Base-by-base conservation (phyloP, 35 echinoderm and acorn worm species). In the Chiridota heheva region DNA sequence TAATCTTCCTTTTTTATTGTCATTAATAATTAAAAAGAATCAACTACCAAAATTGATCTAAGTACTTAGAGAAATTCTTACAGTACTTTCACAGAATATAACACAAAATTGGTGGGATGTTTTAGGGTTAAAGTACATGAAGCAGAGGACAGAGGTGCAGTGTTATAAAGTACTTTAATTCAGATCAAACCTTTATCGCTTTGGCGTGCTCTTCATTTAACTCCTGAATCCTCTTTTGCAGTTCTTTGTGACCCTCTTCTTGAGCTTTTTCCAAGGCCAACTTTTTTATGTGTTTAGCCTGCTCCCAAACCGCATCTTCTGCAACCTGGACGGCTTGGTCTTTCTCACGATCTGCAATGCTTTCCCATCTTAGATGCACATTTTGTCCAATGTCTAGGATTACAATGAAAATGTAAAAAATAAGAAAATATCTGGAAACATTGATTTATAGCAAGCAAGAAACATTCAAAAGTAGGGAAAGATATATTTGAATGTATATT, bases 261-360 rank as follows among this genome's bases (percentile, higher is more conserved):
- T 63, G 39, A 28, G 77, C 81, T 71, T 91, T 96, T 17, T 96
- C 88, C 17, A 96, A 36, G 0, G 88, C 93, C 42, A 83, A 43
- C 43, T 86, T 80, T 61, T 87, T 96, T 27, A 90, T 58, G 48
- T 86, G 89, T 40, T 87, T 78, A 45, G 88, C 93, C 48, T 96
- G 82, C 58, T 83, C 40, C 93, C 87, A 96, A 2, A 96, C 93
- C 29, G 85, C 79, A 30, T 87, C 68, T 68, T 96, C 77, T 3
- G 93, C 86, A 24, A 80, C 84, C 62, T 32, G 22, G 18, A 96
- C 77, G 20, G 92, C 87, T 48, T 42, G 17, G 1, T 81, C 78
- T 36, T 67, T 96, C 28, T 96, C 87, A 30, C 77, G 35, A 3
- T 86, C 69, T 24, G 82, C 70, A 31, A 74, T 39, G 33, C 67